Conservation (phyloP, 30 jellyfish, hydroid and myxozoan genomes). For the Aurelia aurita complex sp. Pacific region DNA sequence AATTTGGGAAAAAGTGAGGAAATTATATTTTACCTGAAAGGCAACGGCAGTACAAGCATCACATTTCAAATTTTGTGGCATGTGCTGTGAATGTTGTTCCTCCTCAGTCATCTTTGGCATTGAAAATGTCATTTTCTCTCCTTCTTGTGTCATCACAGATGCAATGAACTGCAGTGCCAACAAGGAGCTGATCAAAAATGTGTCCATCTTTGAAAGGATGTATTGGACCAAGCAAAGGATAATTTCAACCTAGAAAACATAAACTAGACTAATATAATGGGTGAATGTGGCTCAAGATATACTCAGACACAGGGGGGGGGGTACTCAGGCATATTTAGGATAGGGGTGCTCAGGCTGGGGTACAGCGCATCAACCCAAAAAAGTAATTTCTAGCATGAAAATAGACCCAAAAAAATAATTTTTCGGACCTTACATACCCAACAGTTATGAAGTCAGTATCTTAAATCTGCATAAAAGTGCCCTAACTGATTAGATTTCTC, state of each 20-base stretch:
- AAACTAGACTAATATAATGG: background rate
- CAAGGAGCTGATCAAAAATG: background rate
- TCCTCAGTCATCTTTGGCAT: constrained; percentile 91
- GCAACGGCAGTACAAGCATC: constrained; percentile 96
- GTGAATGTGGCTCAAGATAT: background rate
- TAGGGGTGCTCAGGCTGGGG: too few species aligned
- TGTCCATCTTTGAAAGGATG: background rate
- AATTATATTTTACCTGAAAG: constrained; percentile 63
- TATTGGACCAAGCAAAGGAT: background rate
- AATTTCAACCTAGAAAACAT: background rate
- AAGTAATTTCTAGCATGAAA: too few species aligned
- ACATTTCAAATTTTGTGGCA: constrained; percentile 80
- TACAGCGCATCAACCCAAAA: too few species aligned
- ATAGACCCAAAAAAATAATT: too few species aligned
- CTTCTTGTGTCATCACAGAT: constrained; percentile 14
- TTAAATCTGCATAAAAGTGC: too few species aligned
- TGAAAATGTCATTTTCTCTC: constrained; percentile 68
- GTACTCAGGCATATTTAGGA: too few species aligned
- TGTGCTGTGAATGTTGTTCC: constrained; percentile 87
- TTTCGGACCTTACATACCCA: too few species aligned
- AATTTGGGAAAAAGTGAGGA: too few species aligned
- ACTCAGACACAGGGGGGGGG: background rate
- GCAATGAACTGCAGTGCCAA: constrained; percentile 1
- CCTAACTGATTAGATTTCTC: too few species aligned
- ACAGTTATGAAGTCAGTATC: too few species aligned